Conservation (phyloP, 2,888 invertebrate genomes). For the Bombyx huttoni region DNA sequence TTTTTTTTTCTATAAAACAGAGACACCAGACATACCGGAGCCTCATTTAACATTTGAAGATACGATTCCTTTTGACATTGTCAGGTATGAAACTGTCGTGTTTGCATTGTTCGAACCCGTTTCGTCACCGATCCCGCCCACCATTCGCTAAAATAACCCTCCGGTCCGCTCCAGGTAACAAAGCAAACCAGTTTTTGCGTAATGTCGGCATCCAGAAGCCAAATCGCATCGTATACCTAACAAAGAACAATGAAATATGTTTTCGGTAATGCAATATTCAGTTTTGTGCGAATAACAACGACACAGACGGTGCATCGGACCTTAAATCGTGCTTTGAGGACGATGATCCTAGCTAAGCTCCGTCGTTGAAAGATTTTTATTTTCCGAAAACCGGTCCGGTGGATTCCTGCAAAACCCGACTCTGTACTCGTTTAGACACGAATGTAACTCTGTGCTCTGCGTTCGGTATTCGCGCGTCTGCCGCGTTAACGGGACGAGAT, state of each 20-base stretch:
- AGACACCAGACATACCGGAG: constrained; percentile 50
- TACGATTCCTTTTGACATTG: constrained; percentile 51
- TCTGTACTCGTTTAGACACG: constrained; percentile 23
- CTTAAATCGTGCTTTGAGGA: constrained; percentile 8
- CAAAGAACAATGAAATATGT: constrained; percentile 34
- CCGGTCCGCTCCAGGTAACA: constrained; percentile 51
- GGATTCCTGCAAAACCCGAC: constrained; percentile 14
- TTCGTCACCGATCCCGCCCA: constrained; percentile 56
- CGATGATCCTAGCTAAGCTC: constrained; percentile 14
- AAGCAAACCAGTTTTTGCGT: constrained; percentile 53
- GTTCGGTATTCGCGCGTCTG: constrained; percentile 30
- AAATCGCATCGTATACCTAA: constrained; percentile 39
- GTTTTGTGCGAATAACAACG: constrained; percentile 12
- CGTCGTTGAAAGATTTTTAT: constrained; percentile 14
- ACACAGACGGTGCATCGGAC: constrained; percentile 8
- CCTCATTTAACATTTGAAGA: constrained; percentile 20
- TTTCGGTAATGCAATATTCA: constrained; percentile 34
- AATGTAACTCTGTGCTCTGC: constrained; percentile 19
- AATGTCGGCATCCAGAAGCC: constrained; percentile 44
- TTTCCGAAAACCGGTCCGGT: constrained; percentile 17
- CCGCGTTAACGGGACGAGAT: constrained; percentile 40
- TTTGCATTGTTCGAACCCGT: constrained; percentile 38
- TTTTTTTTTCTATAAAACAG: constrained; percentile 28
- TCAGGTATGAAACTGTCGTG: constrained; percentile 59
- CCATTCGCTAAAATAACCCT: constrained; percentile 51